These are phyloP conservation scores for Amphipoea lucens DNA, from an alignment of 2,888 invertebrate species.

Conservation along the genomic window DNA sequence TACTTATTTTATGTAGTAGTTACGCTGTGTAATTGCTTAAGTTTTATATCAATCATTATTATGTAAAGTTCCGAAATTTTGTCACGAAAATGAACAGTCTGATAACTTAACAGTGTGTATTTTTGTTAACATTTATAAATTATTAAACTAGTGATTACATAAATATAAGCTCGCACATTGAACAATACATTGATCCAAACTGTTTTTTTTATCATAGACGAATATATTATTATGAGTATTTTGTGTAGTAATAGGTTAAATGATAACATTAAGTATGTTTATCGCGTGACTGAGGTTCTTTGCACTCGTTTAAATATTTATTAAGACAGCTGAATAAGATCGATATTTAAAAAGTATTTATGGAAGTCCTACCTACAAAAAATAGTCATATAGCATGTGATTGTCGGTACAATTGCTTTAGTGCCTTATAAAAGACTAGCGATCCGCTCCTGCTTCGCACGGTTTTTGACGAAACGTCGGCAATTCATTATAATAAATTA, in stretches of 20 bases:
- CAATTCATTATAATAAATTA: neutral
- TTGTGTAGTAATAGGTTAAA: slow-evolving; percentile 32
- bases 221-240: slow-evolving; percentile 31
- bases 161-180: slow-evolving; percentile 46
- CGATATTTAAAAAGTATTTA: slow-evolving; percentile 11
- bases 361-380: slow-evolving; percentile 16
- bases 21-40: slow-evolving; percentile 22
- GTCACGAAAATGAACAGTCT: slow-evolving; percentile 33
- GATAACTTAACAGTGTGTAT: slow-evolving; percentile 24
- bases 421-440: slow-evolving; percentile 65
- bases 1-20: slow-evolving; percentile 16
- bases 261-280: slow-evolving; percentile 32
- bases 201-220: slow-evolving; percentile 8
- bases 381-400: slow-evolving; percentile 30
- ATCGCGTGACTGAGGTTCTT: slow-evolving; percentile 41
- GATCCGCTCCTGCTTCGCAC: neutral
- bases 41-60: slow-evolving; percentile 32
- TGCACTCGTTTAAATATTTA: slow-evolving; percentile 46
- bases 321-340: slow-evolving; percentile 16
- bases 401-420: slow-evolving; percentile 54
- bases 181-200: slow-evolving; percentile 40
- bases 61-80: slow-evolving; percentile 58
- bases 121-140: slow-evolving; percentile 33
- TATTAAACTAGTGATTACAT: slow-evolving; percentile 34
- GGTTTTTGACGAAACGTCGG: neutral